Conservation (phyloP, 2,113 vertebrate genomes). For the Lates calcarifer region DNA sequence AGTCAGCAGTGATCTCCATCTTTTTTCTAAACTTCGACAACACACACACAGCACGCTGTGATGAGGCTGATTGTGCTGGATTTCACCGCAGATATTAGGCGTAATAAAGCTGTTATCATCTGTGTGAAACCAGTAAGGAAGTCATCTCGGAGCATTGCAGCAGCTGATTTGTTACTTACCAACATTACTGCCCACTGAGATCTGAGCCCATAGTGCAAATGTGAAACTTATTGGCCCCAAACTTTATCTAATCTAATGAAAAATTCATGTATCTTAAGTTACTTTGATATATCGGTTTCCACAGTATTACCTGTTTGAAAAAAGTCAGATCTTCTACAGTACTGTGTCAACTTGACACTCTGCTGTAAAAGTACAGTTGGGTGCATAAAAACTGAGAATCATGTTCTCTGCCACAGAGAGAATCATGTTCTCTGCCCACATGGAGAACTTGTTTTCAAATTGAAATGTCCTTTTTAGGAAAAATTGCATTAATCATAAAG, state of each 20-base stretch:
- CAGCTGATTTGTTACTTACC: conserved; percentile 26
- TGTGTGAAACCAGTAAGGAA: conserved; percentile 1
- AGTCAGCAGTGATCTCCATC: conserved; percentile 29
- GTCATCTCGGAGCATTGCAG: not conserved
- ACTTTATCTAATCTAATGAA: conserved; percentile 37
- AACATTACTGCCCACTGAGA: conserved; percentile 16
- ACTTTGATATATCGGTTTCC: conserved; percentile 21
- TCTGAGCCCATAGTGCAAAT: conserved; percentile 3
- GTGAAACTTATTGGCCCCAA: conserved; percentile 23
- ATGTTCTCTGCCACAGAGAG: not conserved
- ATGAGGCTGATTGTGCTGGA: conserved; percentile 22
- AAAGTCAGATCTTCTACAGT: not conserved
- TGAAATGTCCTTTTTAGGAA: not conserved
- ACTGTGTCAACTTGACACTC: conserved; percentile 15
- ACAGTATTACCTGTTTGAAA: not conserved
- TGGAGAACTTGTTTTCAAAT: not conserved
- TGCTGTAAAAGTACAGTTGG: conserved; percentile 26
- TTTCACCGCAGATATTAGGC: conserved; percentile 13
- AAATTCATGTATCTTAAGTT: conserved; percentile 46
- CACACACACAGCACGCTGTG: not conserved
- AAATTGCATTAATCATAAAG: not conserved
- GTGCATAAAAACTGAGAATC: conserved; percentile 14
- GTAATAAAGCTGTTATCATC: conserved; percentile 25
- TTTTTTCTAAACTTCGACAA: conserved; percentile 17
- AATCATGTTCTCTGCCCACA: not conserved